phyloP scores from a whole-genome alignment of 2,797 vertebrate species.

The Clarias pachynema region DNA sequence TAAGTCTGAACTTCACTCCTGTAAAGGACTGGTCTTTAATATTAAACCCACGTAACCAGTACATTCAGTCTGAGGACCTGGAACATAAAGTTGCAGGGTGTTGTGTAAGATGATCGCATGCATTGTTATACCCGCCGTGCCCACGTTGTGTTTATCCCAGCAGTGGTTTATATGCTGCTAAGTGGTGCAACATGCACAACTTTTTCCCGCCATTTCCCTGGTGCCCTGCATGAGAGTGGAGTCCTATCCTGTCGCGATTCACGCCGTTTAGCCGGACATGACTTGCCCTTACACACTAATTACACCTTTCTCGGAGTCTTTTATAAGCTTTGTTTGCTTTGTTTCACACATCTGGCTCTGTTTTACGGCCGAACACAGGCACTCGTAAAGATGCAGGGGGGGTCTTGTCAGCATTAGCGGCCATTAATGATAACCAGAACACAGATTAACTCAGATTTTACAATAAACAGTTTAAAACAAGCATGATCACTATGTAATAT shows the following conservation, averaged over 20 bases:
- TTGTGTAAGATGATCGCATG: slow-evolving; percentile 4
- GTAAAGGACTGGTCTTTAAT: background rate
- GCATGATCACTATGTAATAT: background rate
- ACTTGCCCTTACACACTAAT: slow-evolving; percentile 72
- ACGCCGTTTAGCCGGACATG: slow-evolving; percentile 66
- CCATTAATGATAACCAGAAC: slow-evolving; percentile 69
- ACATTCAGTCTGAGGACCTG: background rate
- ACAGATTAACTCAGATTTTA: slow-evolving; percentile 57
- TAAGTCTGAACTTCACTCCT: slow-evolving; percentile 2
- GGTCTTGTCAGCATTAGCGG: slow-evolving; percentile 64
- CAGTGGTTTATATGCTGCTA: slow-evolving; percentile 33
- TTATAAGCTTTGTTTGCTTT: slow-evolving; percentile 68
- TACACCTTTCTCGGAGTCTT: slow-evolving; percentile 70
- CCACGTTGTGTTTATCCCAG: slow-evolving; percentile 25
- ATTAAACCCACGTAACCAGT: slow-evolving; percentile 8
- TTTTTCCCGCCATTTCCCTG: slow-evolving; percentile 23
- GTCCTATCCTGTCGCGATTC: slow-evolving; percentile 72
- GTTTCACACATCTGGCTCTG: slow-evolving; percentile 78
- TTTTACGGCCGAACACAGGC: slow-evolving; percentile 69
- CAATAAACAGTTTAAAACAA: slow-evolving; percentile 17
- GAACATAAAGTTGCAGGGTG: background rate
- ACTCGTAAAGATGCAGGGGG: slow-evolving; percentile 71
- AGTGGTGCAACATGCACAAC: slow-evolving; percentile 24
- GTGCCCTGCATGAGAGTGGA: slow-evolving; percentile 45
- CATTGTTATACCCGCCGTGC: slow-evolving; percentile 1